Percentiles rank a stretch among this genome's conserved stretches.
Conservation (phyloP, 2,888 invertebrate genomes). For the Merodon equestris region DNA sequence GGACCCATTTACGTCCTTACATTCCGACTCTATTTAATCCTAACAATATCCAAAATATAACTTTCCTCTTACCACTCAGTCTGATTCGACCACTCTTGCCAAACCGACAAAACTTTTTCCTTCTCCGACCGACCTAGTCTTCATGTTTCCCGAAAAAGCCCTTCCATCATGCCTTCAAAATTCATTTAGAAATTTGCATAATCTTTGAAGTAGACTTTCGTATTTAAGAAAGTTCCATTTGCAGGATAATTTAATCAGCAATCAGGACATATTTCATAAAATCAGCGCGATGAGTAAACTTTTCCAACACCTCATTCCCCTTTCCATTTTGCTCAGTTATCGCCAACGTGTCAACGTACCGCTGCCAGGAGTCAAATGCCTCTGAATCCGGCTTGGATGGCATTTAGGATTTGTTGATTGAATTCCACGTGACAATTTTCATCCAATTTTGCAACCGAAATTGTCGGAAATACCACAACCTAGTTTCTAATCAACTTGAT, state of each 20-base stretch:
- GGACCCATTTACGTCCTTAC: too few species aligned
- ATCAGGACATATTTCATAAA: slow-evolving; percentile 56
- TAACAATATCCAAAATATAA: too few species aligned
- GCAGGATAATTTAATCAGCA: slow-evolving; percentile 45
- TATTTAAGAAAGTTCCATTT: slow-evolving; percentile 35
- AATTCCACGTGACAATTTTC: slow-evolving; percentile 25
- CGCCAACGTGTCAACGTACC: neutral
- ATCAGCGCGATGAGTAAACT: slow-evolving; percentile 46
- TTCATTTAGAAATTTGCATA: slow-evolving; percentile 32
- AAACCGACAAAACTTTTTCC: slow-evolving; percentile 28
- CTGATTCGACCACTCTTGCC: neutral
- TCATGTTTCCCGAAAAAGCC: too few species aligned
- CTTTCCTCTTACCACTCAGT: too few species aligned
- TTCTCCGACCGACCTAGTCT: neutral
- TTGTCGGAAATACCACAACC: neutral
- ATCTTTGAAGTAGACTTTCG: slow-evolving; percentile 31
- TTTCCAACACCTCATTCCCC: neutral
- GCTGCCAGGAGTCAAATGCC: too few species aligned
- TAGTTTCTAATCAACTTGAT: slow-evolving; percentile 40
- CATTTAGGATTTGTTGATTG: slow-evolving; percentile 22
- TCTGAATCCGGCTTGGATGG: neutral
- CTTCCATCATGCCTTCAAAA: neutral
- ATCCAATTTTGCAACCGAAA: slow-evolving; percentile 30
- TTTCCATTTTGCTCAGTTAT: slow-evolving; percentile 26
- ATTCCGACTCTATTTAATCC: too few species aligned